Conservation (phyloP, 2,113 vertebrate genomes). For the Pelobates fuscus region DNA sequence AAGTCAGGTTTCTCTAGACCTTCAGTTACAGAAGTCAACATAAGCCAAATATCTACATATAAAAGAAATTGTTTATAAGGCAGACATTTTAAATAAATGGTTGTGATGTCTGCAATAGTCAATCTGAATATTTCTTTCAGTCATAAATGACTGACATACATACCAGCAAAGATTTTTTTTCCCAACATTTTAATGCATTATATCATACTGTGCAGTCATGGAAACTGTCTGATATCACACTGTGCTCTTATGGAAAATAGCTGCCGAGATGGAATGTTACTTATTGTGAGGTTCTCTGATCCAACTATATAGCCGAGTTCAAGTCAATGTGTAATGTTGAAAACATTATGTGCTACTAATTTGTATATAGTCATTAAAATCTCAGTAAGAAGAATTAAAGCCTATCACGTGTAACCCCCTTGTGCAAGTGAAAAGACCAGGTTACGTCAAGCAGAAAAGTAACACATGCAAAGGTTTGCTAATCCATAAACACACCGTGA, state of each 20-base stretch:
- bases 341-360: conserved; percentile 28
- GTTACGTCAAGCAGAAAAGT: conserved; percentile 8
- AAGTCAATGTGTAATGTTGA: conserved; percentile 10
- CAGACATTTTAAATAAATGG: not conserved
- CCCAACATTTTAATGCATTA: conserved; percentile 42
- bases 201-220: conserved; percentile 52
- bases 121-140: conserved; percentile 13
- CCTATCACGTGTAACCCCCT: not conserved
- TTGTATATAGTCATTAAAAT: conserved; percentile 23
- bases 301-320: conserved; percentile 18
- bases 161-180: conserved; percentile 23
- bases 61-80: not conserved
- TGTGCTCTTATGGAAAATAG: conserved; percentile 48
- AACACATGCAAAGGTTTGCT: not conserved
- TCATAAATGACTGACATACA: conserved; percentile 34
- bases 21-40: not conserved
- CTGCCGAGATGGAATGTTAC: conserved; percentile 35
- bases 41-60: not conserved
- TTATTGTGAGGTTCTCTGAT: conserved; percentile 24
- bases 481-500: not conserved
- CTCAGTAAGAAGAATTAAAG: conserved; percentile 5
- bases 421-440: not conserved
- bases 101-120: not conserved
- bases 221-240: conserved; percentile 48
- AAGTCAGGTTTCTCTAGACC: not conserved